A percentile compares a stretch with the other conserved stretches of the same genome.
Conservation (phyloP, 2,113 vertebrate genomes). For the Microcebus tavaratra region DNA sequence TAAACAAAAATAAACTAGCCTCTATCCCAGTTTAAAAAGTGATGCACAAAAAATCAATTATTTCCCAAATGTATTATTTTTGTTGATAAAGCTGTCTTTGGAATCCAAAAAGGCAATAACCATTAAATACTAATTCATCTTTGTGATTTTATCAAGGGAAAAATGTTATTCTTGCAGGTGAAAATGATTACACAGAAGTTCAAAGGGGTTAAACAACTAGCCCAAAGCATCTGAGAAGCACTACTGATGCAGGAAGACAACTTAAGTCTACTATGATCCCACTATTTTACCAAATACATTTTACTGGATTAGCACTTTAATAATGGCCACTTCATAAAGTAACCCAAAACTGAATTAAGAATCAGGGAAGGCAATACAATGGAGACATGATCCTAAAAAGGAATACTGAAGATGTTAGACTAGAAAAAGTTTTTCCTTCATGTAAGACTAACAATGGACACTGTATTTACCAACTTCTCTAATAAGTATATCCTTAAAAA, state of each 20-base stretch:
- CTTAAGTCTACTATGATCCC: background rate
- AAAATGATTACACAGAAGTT: slow-evolving; percentile 16
- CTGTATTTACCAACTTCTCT: slow-evolving; percentile 78
- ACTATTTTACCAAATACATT: slow-evolving; percentile 9
- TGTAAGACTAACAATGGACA: slow-evolving; percentile 78
- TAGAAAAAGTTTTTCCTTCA: slow-evolving; percentile 75
- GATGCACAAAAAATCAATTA: background rate
- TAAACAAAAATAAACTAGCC: background rate
- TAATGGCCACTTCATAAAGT: slow-evolving; percentile 30
- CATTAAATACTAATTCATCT: slow-evolving; percentile 17
- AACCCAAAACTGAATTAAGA: slow-evolving; percentile 49
- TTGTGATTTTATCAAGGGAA: slow-evolving; percentile 29
- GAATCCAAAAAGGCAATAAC: slow-evolving; percentile 34
- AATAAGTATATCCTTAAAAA: slow-evolving; percentile 72
- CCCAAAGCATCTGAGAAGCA: background rate
- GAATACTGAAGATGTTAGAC: slow-evolving; percentile 73
- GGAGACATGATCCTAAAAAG: slow-evolving; percentile 77
- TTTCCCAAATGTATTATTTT: slow-evolving; percentile 46
- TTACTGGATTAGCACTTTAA: slow-evolving; percentile 45
- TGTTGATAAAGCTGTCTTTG: slow-evolving; percentile 34
- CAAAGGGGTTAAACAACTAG: slow-evolving; percentile 25
- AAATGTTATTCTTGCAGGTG: slow-evolving; percentile 44
- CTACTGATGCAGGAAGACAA: background rate
- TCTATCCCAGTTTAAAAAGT: slow-evolving; percentile 19
- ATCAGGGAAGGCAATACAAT: slow-evolving; percentile 74